A percentile compares a stretch with the other conserved stretches of the same genome.
Evolutionary conservation across 2,797 vertebrate species (phyloP).

Genomic region (Characodon lateralis): DNA sequence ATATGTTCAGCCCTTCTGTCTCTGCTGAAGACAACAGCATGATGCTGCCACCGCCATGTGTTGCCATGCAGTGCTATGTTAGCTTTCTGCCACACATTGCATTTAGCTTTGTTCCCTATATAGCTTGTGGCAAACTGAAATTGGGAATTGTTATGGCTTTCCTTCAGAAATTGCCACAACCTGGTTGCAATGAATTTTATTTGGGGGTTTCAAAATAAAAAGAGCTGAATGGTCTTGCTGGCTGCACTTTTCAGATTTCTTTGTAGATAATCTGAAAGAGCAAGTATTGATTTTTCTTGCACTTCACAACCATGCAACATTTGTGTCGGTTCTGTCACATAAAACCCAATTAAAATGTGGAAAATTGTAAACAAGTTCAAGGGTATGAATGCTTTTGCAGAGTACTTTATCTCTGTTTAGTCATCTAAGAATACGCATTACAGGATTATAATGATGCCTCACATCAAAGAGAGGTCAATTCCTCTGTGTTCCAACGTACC

Average conservation of each 20-base stretch:
- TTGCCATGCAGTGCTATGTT: neutral
- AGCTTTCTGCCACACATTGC: too few relatives aligned
- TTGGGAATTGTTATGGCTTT: neutral
- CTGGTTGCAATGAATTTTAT: neutral
- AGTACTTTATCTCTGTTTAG: conserved; percentile 4
- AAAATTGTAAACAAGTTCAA: neutral
- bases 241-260: neutral
- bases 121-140: neutral
- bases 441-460: conserved; percentile 25
- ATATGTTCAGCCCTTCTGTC: too few relatives aligned
- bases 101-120: neutral
- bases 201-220: neutral
- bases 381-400: neutral
- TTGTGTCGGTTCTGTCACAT: too few relatives aligned
- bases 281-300: too few relatives aligned
- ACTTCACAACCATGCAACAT: too few relatives aligned
- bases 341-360: neutral
- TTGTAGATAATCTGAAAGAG: neutral
- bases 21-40: neutral
- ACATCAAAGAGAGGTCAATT: conserved; percentile 49
- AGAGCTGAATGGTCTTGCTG: neutral
- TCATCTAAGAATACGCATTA: neutral
- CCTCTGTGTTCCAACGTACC: conserved; percentile 36
- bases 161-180: neutral
- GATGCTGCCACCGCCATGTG: neutral